These are phyloP conservation scores for Gavialis gangeticus DNA, from an alignment of 2,113 vertebrate genomes.

Conservation along the genomic window DNA sequence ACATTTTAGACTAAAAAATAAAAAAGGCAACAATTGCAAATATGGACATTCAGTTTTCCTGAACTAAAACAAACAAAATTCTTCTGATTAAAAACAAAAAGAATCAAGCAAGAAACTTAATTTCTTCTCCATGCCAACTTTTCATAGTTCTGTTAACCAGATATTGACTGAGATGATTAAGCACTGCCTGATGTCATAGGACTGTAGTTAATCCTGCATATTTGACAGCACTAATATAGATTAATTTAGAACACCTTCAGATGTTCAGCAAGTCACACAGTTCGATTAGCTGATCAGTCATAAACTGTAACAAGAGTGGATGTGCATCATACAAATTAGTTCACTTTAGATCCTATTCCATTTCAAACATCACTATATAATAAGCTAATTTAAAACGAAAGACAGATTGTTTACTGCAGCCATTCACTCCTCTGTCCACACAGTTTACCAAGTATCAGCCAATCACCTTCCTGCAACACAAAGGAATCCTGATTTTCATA, in stretches of 20 bases:
- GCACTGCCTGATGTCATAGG: neutral
- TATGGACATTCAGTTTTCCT: too few species aligned
- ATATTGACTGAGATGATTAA: neutral
- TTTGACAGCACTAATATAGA: neutral
- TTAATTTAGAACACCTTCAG: neutral
- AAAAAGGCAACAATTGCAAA: too few species aligned
- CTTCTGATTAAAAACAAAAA: neutral
- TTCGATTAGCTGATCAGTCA: neutral
- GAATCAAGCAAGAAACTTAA: neutral
- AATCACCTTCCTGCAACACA: neutral
- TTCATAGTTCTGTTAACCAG: neutral
- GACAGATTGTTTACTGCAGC: neutral
- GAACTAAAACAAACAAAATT: too few species aligned
- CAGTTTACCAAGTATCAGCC: neutral
- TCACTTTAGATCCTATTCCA: neutral
- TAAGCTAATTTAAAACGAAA: neutral
- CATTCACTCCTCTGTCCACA: neutral
- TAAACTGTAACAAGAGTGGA: conserved; percentile 3
- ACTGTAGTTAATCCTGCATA: neutral
- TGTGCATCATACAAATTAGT: neutral
- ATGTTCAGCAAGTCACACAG: neutral
- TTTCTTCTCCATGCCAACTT: neutral
- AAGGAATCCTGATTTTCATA: neutral
- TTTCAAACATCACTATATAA: neutral
- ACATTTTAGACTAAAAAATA: too few species aligned